These are phyloP conservation scores for Stegana nigrithorax DNA, from an alignment of 2,888 invertebrate species.

Conservation along the genomic window DNA sequence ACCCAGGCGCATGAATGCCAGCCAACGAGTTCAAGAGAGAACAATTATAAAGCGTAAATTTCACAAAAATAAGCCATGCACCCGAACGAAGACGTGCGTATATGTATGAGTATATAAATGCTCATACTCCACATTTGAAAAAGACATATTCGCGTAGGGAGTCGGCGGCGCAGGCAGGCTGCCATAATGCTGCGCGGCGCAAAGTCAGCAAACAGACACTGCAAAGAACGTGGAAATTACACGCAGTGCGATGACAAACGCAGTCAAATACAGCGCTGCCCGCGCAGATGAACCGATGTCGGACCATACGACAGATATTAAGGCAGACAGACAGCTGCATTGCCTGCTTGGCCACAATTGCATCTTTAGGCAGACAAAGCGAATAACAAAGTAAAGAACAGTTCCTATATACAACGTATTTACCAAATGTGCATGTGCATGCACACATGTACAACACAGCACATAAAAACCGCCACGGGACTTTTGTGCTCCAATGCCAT, in stretches of 20 bases:
- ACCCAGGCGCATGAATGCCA: not conserved
- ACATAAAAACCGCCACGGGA: too few species aligned
- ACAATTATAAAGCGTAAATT: conserved; percentile 41
- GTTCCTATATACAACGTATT: too few species aligned
- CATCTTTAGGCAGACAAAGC: too few species aligned
- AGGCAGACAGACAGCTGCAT: not conserved
- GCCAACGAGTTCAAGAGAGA: conserved; percentile 22
- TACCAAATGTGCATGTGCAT: not conserved
- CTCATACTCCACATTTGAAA: conserved; percentile 6
- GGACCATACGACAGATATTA: conserved; percentile 3
- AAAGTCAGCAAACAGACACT: conserved; percentile 14
- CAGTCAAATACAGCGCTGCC: conserved; percentile 1
- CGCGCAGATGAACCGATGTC: not conserved
- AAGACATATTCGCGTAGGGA: conserved; percentile 12
- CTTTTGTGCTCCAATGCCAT: too few species aligned
- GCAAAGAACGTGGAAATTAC: conserved; percentile 11
- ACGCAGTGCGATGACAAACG: conserved; percentile 20
- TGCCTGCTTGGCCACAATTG: too few species aligned
- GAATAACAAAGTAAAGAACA: too few species aligned
- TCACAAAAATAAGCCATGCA: conserved; percentile 17
- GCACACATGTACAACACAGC: not conserved
- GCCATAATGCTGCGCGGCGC: conserved; percentile 26
- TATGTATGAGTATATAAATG: not conserved
- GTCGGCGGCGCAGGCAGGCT: not conserved
- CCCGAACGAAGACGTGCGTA: not conserved